Base-by-base conservation (phyloP, 2,888 invertebrate species). In the Drosophila meridionalis region DNA sequence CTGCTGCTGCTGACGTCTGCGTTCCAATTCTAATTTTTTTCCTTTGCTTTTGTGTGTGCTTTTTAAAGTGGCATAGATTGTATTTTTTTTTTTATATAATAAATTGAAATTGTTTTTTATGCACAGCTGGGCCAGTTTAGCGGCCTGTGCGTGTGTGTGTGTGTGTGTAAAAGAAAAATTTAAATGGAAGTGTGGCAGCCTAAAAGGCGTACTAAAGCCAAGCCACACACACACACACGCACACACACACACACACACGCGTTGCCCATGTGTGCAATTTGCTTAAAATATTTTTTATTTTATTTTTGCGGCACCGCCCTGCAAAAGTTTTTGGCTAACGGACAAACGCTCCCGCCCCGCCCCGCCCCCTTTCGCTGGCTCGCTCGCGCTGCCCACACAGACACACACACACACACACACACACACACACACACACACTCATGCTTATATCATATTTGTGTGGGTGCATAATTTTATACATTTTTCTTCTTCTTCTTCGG, bases 61-160 rank as follows among this genome's bases (percentile, higher is more conserved):
- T 69, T 79, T 78, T 78, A 81, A 81, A 79, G 79, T 79, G 79
- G 78, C 82, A 79, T 81, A 78, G 80, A 79, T 80, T 76, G 53
- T 52, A 65, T 48, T 66, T 61, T 67, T 61, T 67, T 40, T 69
- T 82, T 70, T 79, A 82, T 82, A 82, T 78, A 82, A 80, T 80
- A 82, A 82, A 80, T 74, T 70, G 47, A 78, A 79, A 80, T 56
- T 68, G 64, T 62, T 73, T 74, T 71, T 67, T 61, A 69, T 73
- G 73, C 81, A 80, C 78, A 80, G 78, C 78, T 78, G 77, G 47
- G 48, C 42, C 28, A 58, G 57, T 50, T 66, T 40, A 40, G 47
- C 9, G 43, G 11, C 28, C 38, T 40, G 42, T 42, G 45, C 5
- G 30, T 40, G 26, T 40, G 48, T 61, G 40, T 42, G 65, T 52